phyloP scores from a whole-genome alignment of 2,888 invertebrate genomes.

The Hirudinaria manillensis region DNA sequence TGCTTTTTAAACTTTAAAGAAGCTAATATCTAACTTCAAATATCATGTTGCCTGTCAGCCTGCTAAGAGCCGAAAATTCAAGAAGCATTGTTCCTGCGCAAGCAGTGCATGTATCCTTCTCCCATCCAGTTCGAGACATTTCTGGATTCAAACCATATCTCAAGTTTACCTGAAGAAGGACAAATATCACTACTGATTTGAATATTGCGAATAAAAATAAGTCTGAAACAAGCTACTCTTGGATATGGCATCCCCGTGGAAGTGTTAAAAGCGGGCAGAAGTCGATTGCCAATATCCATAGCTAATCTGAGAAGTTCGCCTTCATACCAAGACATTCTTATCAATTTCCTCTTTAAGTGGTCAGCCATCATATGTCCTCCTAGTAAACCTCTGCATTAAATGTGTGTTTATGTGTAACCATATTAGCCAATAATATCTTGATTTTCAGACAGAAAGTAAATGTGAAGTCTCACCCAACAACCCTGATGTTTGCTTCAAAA shows the following conservation, averaged over 20 bases:
- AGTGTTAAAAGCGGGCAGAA: slow-evolving; percentile 96
- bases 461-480: slow-evolving; percentile 72
- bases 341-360: slow-evolving; percentile 67
- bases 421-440: background rate
- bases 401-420: background rate
- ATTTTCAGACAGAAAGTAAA: background rate
- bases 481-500: slow-evolving; percentile 94
- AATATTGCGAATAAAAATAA: background rate
- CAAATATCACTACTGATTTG: background rate
- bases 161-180: slow-evolving; percentile 48
- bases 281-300: slow-evolving; percentile 80
- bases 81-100: slow-evolving; percentile 96
- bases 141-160: slow-evolving; percentile 65
- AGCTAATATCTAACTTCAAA: slow-evolving; percentile 64
- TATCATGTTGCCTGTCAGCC: slow-evolving; percentile 78
- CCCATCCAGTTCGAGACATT: slow-evolving; percentile 40
- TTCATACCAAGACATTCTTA: slow-evolving; percentile 57
- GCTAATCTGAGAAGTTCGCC: slow-evolving; percentile 83
- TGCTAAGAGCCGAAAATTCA: slow-evolving; percentile 90
- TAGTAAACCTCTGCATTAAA: slow-evolving; percentile 68
- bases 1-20: too few relatives aligned
- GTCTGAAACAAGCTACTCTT: slow-evolving; percentile 61
- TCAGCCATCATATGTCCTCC: slow-evolving; percentile 85
- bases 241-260: slow-evolving; percentile 94
- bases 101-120: slow-evolving; percentile 84